Evolutionary conservation across 2,797 vertebrate species (phyloP).

Genomic region (Sebastes dallii): DNA sequence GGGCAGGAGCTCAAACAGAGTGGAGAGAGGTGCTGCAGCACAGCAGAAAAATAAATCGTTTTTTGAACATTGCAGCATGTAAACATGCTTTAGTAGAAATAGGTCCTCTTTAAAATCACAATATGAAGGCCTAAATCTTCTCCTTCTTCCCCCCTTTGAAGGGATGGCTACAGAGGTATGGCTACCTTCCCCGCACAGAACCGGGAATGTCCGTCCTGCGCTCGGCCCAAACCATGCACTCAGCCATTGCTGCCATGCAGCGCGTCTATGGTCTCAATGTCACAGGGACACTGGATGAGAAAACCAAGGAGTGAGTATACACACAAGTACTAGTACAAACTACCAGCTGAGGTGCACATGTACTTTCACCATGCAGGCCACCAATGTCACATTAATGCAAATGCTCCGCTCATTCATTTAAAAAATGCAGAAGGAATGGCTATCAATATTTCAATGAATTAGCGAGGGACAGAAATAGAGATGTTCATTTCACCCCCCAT

Average conservation of each 20-base stretch:
- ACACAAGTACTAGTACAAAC: background rate
- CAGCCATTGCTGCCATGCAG: conserved; percentile 98
- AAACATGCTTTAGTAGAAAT: background rate
- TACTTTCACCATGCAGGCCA: background rate
- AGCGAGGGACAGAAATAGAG: conserved; percentile 40
- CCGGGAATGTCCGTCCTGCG: conserved; percentile 95
- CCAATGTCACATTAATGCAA: conserved; percentile 29
- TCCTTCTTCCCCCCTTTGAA: conserved; percentile 66
- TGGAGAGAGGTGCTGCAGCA: background rate
- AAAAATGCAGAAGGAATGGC: conserved; percentile 14
- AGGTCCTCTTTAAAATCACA: background rate
- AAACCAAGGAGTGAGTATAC: conserved; percentile 93
- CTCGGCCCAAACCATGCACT: conserved; percentile 93
- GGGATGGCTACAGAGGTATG: conserved; percentile 98
- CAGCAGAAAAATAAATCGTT: background rate
- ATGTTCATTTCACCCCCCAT: conserved; percentile 34
- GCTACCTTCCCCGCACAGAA: conserved; percentile 94
- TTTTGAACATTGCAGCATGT: background rate
- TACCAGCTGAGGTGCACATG: background rate
- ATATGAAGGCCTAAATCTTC: background rate
- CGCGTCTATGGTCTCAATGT: conserved; percentile 97
- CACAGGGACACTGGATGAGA: conserved; percentile 95
- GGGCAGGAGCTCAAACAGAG: too few species aligned
- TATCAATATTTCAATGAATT: conserved; percentile 48
- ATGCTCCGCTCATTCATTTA: conserved; percentile 18